A percentile compares a stretch with the other conserved stretches of the same genome.
These are phyloP conservation scores for Theristus sp. DNA, from an alignment of 2,888 invertebrate genomes.

Conservation along the genomic window DNA sequence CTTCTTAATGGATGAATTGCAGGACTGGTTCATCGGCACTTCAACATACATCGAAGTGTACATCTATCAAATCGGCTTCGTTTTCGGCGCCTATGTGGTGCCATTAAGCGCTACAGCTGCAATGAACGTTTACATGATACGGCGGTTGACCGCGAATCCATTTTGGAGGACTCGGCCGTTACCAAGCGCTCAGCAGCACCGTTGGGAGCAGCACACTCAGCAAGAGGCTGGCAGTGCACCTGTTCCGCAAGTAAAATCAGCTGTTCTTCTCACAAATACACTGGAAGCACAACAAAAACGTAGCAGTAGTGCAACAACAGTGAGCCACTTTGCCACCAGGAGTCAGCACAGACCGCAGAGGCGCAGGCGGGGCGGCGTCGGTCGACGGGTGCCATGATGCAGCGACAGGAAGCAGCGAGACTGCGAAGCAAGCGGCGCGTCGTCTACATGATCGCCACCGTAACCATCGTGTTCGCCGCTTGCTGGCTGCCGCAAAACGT, in stretches of 20 bases:
- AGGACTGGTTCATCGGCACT: background rate
- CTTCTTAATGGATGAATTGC: too few species aligned
- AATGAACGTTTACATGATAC: background rate
- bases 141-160: background rate
- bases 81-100: background rate
- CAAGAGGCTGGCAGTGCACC: too few species aligned
- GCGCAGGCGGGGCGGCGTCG: too few species aligned
- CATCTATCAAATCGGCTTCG: background rate
- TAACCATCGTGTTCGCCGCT: background rate
- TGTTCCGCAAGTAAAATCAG: too few species aligned
- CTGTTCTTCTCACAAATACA: too few species aligned
- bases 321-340: too few species aligned
- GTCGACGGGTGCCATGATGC: background rate
- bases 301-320: too few species aligned
- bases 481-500: background rate
- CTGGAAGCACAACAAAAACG: too few species aligned
- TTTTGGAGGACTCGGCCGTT: too few species aligned
- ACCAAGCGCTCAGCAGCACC: too few species aligned
- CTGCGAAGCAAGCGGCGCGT: background rate
- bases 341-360: too few species aligned
- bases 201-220: too few species aligned
- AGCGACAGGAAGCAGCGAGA: background rate
- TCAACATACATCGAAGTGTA: background rate
- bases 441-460: background rate
- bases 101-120: background rate